These are phyloP conservation scores for Diprion similis DNA, from an alignment of 1,140 invertebrate species.

Conservation along the genomic window DNA sequence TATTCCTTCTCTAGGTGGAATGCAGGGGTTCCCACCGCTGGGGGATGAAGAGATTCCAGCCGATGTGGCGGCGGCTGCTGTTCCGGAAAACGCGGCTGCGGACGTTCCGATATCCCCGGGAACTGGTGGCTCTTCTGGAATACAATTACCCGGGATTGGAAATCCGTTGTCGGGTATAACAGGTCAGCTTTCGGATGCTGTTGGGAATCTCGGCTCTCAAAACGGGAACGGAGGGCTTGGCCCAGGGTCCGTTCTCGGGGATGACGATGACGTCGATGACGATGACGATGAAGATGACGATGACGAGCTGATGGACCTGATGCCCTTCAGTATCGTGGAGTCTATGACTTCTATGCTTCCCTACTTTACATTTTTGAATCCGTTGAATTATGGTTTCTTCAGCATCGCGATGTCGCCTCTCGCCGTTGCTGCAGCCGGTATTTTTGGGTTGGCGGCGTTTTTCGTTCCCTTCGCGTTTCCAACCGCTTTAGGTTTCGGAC, in stretches of 20 bases:
- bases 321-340: conserved; percentile 42
- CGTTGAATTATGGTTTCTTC: conserved; percentile 54
- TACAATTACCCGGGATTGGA: background rate
- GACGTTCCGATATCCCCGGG: background rate
- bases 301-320: conserved; percentile 42
- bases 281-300: conserved; percentile 48
- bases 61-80: background rate
- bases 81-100: background rate
- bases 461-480: conserved; percentile 56
- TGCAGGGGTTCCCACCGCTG: background rate
- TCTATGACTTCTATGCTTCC: conserved; percentile 47
- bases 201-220: background rate
- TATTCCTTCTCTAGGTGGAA: background rate
- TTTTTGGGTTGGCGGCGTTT: conserved; percentile 50
- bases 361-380: conserved; percentile 53
- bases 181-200: conserved; percentile 1
- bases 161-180: background rate
- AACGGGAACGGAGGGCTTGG: background rate
- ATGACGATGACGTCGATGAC: conserved; percentile 10
- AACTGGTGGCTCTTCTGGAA: background rate
- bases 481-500: conserved; percentile 41
- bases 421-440: conserved; percentile 53
- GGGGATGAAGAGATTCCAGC: background rate
- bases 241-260: background rate
- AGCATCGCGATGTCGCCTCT: conserved; percentile 54